Conservation (phyloP, 2,888 invertebrate species). For the Scrobipalpa costella region DNA sequence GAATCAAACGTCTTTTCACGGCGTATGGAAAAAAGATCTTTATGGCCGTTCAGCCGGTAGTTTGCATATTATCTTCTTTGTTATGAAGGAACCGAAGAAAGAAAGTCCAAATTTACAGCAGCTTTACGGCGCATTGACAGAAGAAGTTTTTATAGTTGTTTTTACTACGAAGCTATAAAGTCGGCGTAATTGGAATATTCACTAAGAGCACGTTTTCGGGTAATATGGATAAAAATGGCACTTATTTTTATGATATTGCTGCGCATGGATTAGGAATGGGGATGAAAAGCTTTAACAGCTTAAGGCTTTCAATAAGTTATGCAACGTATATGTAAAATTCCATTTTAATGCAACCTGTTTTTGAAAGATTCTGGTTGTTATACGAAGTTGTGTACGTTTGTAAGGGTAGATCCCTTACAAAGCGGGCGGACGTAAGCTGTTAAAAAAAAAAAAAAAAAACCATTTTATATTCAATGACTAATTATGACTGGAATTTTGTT, state of each 20-base stretch:
- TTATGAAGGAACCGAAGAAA: slow-evolving; percentile 52
- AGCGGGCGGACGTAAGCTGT: too few relatives aligned
- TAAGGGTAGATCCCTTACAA: too few relatives aligned
- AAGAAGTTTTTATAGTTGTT: slow-evolving; percentile 59
- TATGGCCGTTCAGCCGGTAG: slow-evolving; percentile 21
- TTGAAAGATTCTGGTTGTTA: too few relatives aligned
- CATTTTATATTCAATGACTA: too few relatives aligned
- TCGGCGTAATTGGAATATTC: slow-evolving; percentile 46
- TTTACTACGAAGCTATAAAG: slow-evolving; percentile 54
- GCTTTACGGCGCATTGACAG: slow-evolving; percentile 61
- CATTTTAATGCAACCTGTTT: too few relatives aligned
- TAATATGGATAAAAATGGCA: slow-evolving; percentile 24
- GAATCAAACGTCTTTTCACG: slow-evolving; percentile 1
- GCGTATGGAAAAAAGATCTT: slow-evolving; percentile 3
- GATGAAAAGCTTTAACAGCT: too few relatives aligned
- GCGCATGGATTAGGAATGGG: too few relatives aligned
- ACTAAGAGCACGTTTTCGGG: slow-evolving; percentile 37
- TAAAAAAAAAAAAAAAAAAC: too few relatives aligned
- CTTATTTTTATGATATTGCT: slow-evolving; percentile 11
- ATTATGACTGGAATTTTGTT: too few relatives aligned
- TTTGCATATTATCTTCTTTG: slow-evolving; percentile 44
- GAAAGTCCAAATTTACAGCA: slow-evolving; percentile 54
- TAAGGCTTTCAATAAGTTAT: too few relatives aligned
- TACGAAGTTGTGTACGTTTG: too few relatives aligned
- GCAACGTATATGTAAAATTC: too few relatives aligned